These are phyloP conservation scores for Rhopalosiphum nymphaeae DNA, from an alignment of 2,888 invertebrate species.

Conservation along the genomic window DNA sequence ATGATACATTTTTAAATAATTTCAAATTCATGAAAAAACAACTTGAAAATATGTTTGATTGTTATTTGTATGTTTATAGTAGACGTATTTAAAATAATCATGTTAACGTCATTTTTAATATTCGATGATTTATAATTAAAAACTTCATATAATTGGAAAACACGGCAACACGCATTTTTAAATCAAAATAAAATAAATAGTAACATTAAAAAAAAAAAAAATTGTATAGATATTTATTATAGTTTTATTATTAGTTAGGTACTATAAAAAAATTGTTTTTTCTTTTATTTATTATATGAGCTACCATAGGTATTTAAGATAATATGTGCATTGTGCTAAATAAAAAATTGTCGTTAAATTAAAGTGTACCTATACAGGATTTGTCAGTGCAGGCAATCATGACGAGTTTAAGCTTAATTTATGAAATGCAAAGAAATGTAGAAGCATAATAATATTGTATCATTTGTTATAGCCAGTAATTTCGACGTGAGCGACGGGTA, in stretches of 20 bases:
- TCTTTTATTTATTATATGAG: neutral
- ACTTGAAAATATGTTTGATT: neutral
- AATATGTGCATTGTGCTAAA: neutral
- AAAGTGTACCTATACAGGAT: neutral
- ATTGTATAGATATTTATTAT: neutral
- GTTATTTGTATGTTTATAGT: neutral
- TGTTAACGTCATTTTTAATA: neutral
- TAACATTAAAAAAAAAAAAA: neutral
- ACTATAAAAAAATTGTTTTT: neutral
- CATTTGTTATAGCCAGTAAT: neutral
- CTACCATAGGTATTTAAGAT: neutral
- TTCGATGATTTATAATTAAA: neutral
- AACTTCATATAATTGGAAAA: neutral
- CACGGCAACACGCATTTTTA: neutral
- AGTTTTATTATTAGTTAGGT: neutral
- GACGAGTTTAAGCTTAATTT: neutral
- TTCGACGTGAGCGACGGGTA: neutral
- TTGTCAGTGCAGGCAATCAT: neutral
- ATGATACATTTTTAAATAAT: too few relatives aligned
- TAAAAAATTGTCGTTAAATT: neutral
- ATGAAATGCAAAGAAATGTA: neutral
- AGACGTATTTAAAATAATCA: neutral
- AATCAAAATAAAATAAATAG: neutral
- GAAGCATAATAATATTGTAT: neutral
- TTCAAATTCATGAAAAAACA: neutral